These are phyloP conservation scores for Eucidaris tribuloides DNA, from an alignment of 35 echinoderm and acorn worm genomes.

Conservation along the genomic window DNA sequence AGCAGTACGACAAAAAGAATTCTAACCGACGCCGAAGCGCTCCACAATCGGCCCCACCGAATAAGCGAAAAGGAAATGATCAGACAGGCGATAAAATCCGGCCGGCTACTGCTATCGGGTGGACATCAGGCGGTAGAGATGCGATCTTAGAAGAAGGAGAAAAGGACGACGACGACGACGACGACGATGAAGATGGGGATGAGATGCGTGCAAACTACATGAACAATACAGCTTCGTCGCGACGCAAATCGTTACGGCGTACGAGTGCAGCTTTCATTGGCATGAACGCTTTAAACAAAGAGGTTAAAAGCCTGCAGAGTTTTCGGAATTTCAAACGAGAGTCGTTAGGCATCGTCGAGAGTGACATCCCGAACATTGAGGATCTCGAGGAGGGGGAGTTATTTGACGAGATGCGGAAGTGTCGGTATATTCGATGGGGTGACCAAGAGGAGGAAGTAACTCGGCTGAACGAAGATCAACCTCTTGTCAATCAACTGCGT, in stretches of 20 bases:
- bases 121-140: not conserved
- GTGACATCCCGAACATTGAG: constrained; percentile 18
- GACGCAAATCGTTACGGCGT: not conserved
- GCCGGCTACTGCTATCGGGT: not conserved
- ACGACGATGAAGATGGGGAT: not conserved
- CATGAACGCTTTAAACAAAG: constrained; percentile 47
- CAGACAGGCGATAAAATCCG: not conserved
- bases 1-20: not conserved
- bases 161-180: not conserved
- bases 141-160: not conserved
- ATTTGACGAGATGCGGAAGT: constrained; percentile 72
- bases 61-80: not conserved
- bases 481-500: constrained; percentile 48
- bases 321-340: constrained; percentile 27
- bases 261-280: not conserved
- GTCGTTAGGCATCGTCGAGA: constrained; percentile 1
- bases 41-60: not conserved
- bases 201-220: not conserved
- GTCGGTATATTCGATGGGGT: constrained; percentile 67
- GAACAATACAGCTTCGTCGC: constrained; percentile 29
- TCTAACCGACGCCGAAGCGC: not conserved
- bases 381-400: constrained; percentile 67
- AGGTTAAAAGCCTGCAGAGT: constrained; percentile 38
- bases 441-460: constrained; percentile 46
- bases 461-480: constrained; percentile 57